These are phyloP conservation scores for Ascaphus truei DNA, from an alignment of 2,113 vertebrate species.

Conservation along the genomic window DNA sequence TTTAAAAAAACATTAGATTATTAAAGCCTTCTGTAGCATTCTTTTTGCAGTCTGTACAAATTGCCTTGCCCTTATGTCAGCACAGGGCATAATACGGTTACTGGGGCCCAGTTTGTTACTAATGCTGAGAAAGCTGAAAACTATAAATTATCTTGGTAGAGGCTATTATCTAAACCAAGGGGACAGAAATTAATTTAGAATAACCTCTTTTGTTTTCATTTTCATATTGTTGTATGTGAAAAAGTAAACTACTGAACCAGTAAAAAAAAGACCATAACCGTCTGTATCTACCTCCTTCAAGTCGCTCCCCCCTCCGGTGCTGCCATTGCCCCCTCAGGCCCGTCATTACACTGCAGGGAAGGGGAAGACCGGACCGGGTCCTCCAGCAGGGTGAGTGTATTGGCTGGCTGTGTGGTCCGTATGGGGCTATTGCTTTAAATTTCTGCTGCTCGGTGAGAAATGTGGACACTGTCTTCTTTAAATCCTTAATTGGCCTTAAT, in stretches of 20 bases:
- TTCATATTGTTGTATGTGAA: background rate
- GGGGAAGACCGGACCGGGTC: no score
- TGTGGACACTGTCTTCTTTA: no score
- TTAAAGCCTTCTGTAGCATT: constrained; percentile 43
- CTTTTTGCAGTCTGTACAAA: constrained; percentile 39
- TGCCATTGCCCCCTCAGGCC: no score
- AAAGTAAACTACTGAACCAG: background rate
- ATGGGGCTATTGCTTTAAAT: no score
- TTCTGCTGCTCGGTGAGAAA: no score
- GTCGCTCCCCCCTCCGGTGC: no score
- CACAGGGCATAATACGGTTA: constrained; percentile 43
- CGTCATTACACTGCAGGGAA: no score
- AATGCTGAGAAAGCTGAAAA: constrained; percentile 42
- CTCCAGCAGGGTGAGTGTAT: no score
- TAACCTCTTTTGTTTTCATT: constrained; percentile 30
- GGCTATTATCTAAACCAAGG: constrained; percentile 39
- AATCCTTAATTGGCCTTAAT: no score
- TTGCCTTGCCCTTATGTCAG: constrained; percentile 35
- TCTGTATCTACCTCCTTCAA: no score
- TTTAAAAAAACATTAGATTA: constrained; percentile 57
- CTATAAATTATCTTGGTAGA: constrained; percentile 42
- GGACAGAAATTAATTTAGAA: constrained; percentile 44
- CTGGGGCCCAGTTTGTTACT: constrained; percentile 16
- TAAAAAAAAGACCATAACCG: no score
- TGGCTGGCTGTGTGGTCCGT: no score